Percentiles rank a stretch among this genome's conserved stretches.
phyloP scores from a whole-genome alignment of 2,113 vertebrate genomes.

The Gymnogyps californianus region DNA sequence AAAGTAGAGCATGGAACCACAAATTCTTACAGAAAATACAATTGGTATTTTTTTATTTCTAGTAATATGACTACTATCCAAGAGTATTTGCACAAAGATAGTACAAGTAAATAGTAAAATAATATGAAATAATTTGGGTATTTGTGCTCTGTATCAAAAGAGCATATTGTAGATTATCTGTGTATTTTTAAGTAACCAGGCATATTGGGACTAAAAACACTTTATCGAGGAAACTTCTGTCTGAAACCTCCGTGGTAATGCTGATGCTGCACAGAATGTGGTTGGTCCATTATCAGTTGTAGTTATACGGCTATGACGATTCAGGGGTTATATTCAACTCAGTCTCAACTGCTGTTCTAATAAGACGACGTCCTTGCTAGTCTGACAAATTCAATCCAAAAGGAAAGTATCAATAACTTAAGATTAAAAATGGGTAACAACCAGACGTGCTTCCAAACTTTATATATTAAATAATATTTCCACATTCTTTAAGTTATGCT shows the following conservation, averaged over 20 bases:
- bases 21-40: background rate
- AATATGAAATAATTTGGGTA: background rate
- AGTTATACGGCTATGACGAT: background rate
- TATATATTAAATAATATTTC: background rate
- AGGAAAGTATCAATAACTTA: background rate
- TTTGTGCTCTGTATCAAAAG: background rate
- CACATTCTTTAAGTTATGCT: background rate
- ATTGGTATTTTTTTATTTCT: background rate
- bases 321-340: background rate
- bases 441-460: background rate
- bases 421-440: background rate
- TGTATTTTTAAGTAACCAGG: background rate
- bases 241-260: background rate
- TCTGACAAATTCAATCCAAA: background rate
- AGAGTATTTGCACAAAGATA: background rate
- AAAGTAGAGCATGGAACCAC: background rate
- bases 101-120: background rate
- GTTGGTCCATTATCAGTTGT: background rate
- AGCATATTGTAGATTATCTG: background rate
- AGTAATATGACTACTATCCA: background rate
- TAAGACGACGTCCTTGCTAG: background rate
- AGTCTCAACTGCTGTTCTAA: background rate
- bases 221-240: background rate
- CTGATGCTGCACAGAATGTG: background rate
- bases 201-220: background rate